These are phyloP conservation scores for Scaptodrosophila lebanonensis DNA, from an alignment of 1,140 invertebrate species.

Conservation along the genomic window DNA sequence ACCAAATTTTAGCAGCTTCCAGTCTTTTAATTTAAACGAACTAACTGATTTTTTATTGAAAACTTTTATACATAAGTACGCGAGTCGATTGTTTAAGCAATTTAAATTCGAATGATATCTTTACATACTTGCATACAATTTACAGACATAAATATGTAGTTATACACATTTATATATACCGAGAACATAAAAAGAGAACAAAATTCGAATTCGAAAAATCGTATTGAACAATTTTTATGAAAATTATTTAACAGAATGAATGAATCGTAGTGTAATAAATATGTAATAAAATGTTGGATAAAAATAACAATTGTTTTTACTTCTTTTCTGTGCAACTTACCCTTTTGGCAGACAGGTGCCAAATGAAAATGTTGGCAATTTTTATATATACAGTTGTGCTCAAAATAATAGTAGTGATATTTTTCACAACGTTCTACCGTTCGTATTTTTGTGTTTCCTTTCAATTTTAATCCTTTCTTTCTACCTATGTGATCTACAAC, in stretches of 20 bases:
- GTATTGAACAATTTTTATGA: constrained; percentile 70
- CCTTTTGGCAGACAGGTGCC: background rate
- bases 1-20: constrained; percentile 46
- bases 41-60: constrained; percentile 20
- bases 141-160: constrained; percentile 51
- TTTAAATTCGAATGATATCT: constrained; percentile 38
- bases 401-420: too few species aligned
- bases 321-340: background rate
- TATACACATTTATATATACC: constrained; percentile 50
- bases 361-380: too few species aligned
- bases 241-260: constrained; percentile 23
- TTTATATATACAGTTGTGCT: too few species aligned
- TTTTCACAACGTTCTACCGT: too few species aligned
- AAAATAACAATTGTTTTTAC: constrained; percentile 24
- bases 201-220: constrained; percentile 56
- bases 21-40: constrained; percentile 42
- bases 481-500: too few species aligned
- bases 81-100: constrained; percentile 7
- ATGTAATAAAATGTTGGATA: constrained; percentile 65
- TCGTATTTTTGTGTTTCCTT: too few species aligned
- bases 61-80: constrained; percentile 7
- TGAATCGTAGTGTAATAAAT: constrained; percentile 45
- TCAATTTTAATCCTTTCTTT: too few species aligned
- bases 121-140: constrained; percentile 44
- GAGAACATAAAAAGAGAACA: constrained; percentile 25